Base-by-base conservation (phyloP, 2,888 invertebrate species). In the Tanypteryx hageni region DNA sequence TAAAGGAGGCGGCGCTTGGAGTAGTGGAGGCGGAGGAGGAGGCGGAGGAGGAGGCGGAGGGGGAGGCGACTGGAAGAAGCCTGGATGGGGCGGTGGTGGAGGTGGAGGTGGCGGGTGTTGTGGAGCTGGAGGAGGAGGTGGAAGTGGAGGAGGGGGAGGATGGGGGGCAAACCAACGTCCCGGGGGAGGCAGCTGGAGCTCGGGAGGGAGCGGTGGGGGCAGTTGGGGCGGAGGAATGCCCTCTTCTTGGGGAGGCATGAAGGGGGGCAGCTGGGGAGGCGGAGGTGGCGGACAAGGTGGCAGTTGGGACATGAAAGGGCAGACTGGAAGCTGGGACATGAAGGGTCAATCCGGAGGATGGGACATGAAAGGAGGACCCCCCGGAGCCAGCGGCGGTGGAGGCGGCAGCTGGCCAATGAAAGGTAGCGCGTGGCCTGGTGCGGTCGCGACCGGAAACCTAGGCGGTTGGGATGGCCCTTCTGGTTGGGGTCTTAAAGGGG, bases 391-490 rank as follows among this genome's bases (percentile, higher is more conserved):
- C 44, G 89, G 89, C 11, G 89, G 89, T 44, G 89, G 89, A 11
- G 18, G 68, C 11, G 89, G 89, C 0, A 31, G 64, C 11, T 89
- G 89, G 89, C 61, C 89, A 2, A 89, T 89, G 89, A 89, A 89
- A 31, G 89, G 89, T 16, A 89, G 89, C 64, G 89, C 89, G 14
- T 89, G 89, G 89, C 89, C 89, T 0, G 89, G 64, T 11, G 64
- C 64, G n/a, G 89, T 61, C 10, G 61, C 64, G 0, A 44, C 61
- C 27, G 89, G 44, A 9, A 64, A 64, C 7, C 89, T 89, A 8
- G 89, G 89, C 7, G 68, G 68, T 14, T 89, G 89, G 89, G 89
- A 89, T n/a, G 89, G 89, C 8, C 89, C 89, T 9, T 89, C 89
- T 8, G 89, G 89, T 44, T 89, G 89, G 89, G 89, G 89, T 0